Percentiles rank a stretch among this genome's conserved stretches.
phyloP scores from a whole-genome alignment of 2,113 vertebrate species.

The Salvelinus namaycush region DNA sequence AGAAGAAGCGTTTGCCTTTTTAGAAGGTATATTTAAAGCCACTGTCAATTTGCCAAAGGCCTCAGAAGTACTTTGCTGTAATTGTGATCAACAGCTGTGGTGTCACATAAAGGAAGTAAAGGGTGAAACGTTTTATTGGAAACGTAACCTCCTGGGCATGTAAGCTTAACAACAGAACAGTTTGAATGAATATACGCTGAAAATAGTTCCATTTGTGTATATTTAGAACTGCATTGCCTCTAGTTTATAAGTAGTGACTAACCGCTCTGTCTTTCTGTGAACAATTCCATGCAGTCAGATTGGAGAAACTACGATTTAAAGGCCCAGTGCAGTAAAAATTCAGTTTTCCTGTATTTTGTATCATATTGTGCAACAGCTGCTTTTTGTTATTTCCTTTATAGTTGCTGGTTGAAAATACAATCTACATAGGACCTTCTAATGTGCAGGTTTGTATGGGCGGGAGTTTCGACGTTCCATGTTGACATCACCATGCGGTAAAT shows the following conservation, averaged over 20 bases:
- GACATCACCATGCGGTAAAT: too few species aligned
- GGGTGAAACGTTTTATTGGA: conserved; percentile 26
- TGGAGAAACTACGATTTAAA: conserved; percentile 30
- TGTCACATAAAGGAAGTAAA: conserved; percentile 31
- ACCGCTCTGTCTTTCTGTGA: conserved; percentile 44
- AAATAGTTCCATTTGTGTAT: conserved; percentile 62
- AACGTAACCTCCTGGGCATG: conserved; percentile 46
- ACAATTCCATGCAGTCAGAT: conserved; percentile 31
- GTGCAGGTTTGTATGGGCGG: too few species aligned
- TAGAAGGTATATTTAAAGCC: neutral
- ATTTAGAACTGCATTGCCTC: conserved; percentile 54
- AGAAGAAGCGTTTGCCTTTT: conserved; percentile 10
- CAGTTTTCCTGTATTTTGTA: too few species aligned
- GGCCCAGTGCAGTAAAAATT: too few species aligned
- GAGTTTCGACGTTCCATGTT: too few species aligned
- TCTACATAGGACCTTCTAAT: too few species aligned
- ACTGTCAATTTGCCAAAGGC: conserved; percentile 32
- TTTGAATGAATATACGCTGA: conserved; percentile 57
- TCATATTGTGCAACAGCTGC: too few species aligned
- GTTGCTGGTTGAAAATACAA: too few species aligned
- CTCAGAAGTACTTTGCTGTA: conserved; percentile 14
- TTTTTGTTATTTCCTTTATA: too few species aligned
- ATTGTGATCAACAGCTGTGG: conserved; percentile 45
- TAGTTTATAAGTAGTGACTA: conserved; percentile 64
- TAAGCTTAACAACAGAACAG: conserved; percentile 24